Evolutionary conservation across 1,140 invertebrate genomes (phyloP), one percentile per base, ranked within the genome.

Genomic region (Drosophila paulistorum): DNA sequence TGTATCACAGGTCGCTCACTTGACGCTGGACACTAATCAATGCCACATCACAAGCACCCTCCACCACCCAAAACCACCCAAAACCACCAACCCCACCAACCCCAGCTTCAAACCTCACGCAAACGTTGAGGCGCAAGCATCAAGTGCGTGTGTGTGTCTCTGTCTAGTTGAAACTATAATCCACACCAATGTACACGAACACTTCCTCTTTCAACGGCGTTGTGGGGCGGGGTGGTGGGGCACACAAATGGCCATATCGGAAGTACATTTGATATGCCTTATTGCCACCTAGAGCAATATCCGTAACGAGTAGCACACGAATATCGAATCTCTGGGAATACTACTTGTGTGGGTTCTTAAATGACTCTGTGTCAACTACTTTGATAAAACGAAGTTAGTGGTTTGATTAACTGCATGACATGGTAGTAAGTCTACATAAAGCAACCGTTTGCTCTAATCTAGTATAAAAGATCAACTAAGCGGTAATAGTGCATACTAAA

Each of bases 1-100:
- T 74, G 68, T 75, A 23, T 30, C 39, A 63, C 61, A 63, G 61
- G 42, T 63, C 41, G 58, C 70, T 67, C 58, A 69, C 57, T 58
- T 74, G 39, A 73, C 66, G 35, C 65, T 75, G 65, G 68, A 68
- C 73, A 65, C 68, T 78, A 71, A 75, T 78, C 76, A 75, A 75
- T 51, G 45, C 45, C 45, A 51, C 17, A 51, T n/a, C 45, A 23
- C 45, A 2, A 2, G 10, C 20, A 17, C 7, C 9, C 17, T 4
- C 9, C 17, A 51, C 10, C 10, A 51, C 17, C 45, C 45, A 51
- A 9, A 9, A 23, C 45, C 20, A 39, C 0, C 37, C 37, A 13
- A 30, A 14, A 51, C 17, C 9, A 51, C 45, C 17, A 30, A 30
- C 3, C 2, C 42, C 42, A n/a, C 42, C 17, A 17, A 48, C 17